phyloP scores from a whole-genome alignment of 2,797 vertebrate species.

The Silurus lanzhouensis region DNA sequence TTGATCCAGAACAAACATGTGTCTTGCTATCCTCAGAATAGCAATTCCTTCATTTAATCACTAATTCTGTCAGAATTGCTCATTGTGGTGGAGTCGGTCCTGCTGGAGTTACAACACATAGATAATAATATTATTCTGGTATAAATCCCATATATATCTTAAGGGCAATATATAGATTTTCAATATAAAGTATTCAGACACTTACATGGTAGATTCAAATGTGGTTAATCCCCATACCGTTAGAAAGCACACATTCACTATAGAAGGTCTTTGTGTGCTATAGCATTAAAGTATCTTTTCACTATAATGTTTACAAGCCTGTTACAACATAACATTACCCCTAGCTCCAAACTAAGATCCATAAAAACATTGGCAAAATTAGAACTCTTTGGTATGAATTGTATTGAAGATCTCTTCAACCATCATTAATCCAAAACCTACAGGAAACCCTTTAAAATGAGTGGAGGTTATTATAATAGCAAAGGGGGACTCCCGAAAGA shows the following conservation, averaged over 20 bases:
- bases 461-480: no score
- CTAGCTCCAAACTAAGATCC: no score
- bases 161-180: not conserved
- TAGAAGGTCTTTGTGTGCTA: not conserved
- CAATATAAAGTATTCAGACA: not conserved
- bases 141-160: not conserved
- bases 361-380: not conserved
- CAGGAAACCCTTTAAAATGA: no score
- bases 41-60: constrained; percentile 5
- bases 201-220: no score
- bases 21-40: not conserved
- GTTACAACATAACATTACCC: no score
- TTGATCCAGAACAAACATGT: constrained; percentile 25
- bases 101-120: not conserved
- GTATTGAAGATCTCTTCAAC: no score
- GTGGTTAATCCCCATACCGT: not conserved
- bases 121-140: not conserved
- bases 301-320: no score
- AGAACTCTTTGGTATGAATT: not conserved
- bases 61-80: not conserved
- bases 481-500: no score
- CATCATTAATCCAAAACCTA: no score
- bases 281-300: no score
- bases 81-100: not conserved
- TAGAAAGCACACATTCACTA: not conserved